Conservation (phyloP, 2,113 vertebrate species). For the Callionymus lyra region DNA sequence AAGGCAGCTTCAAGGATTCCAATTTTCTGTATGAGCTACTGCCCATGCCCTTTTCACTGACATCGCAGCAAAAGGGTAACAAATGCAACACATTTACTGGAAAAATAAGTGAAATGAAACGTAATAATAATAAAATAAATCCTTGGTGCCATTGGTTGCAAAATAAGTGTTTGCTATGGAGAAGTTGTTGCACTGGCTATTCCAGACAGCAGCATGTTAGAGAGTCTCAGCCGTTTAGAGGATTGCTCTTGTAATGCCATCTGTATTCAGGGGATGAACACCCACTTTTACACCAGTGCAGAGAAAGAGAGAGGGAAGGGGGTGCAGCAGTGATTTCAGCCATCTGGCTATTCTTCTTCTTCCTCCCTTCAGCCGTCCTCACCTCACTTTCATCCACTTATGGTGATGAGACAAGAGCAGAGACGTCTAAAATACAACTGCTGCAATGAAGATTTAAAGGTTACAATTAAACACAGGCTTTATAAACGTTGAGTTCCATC, state of each 20-base stretch:
- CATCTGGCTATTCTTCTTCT: slow-evolving; percentile 33
- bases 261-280: slow-evolving; percentile 63
- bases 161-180: slow-evolving; percentile 36
- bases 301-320: slow-evolving; percentile 21
- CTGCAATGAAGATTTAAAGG: too few relatives aligned
- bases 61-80: slow-evolving; percentile 34
- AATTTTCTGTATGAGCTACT: slow-evolving; percentile 17
- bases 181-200: slow-evolving; percentile 22
- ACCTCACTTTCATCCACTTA: slow-evolving; percentile 36
- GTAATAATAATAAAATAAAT: slow-evolving; percentile 24
- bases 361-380: slow-evolving; percentile 24
- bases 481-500: too few relatives aligned
- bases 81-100: slow-evolving; percentile 25
- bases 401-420: slow-evolving; percentile 10
- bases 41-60: slow-evolving; percentile 19
- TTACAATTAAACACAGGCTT: too few relatives aligned
- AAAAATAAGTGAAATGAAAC: slow-evolving; percentile 18
- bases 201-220: slow-evolving; percentile 50
- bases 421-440: too few relatives aligned
- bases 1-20: slow-evolving; percentile 18
- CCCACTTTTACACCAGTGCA: slow-evolving; percentile 43
- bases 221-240: slow-evolving; percentile 47
- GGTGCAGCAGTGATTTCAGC: slow-evolving; percentile 27
- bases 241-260: slow-evolving; percentile 57
- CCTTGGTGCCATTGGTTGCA: slow-evolving; percentile 23